Evolutionary conservation across 2,888 invertebrate genomes (phyloP).

Genomic region (Pristionchus japonicus): DNA sequence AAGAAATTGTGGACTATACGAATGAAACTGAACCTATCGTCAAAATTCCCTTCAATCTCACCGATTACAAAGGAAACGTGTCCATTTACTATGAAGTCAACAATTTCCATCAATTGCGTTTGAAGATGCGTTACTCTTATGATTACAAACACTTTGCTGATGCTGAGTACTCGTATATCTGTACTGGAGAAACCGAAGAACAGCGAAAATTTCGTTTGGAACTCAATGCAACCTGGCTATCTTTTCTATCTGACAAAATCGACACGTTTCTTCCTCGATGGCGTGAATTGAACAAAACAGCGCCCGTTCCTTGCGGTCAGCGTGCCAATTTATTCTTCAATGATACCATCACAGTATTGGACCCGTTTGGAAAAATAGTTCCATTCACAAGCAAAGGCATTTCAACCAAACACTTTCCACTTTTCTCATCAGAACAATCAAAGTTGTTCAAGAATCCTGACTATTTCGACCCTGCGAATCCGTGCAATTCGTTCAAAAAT

Average conservation of each 20-base stretch:
- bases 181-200: not conserved
- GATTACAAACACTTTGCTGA: not conserved
- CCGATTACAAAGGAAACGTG: not conserved
- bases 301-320: not conserved
- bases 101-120: not conserved
- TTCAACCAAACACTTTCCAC: not conserved
- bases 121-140: not conserved
- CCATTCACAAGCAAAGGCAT: not conserved
- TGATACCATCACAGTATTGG: not conserved
- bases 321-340: not conserved
- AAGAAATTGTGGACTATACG: not conserved
- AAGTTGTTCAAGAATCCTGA: conserved; percentile 16
- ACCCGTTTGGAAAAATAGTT: not conserved
- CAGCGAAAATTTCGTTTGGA: not conserved
- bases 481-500: not conserved
- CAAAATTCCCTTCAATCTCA: not conserved
- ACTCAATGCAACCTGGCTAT: no score
- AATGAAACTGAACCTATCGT: not conserved
- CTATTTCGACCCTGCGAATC: not conserved
- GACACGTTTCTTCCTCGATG: not conserved
- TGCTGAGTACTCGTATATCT: not conserved
- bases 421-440: not conserved
- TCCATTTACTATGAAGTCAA: not conserved
- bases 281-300: no score
- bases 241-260: not conserved